These are phyloP conservation scores for Actenoides hombroni DNA, from an alignment of 2,113 vertebrate species.

Conservation along the genomic window DNA sequence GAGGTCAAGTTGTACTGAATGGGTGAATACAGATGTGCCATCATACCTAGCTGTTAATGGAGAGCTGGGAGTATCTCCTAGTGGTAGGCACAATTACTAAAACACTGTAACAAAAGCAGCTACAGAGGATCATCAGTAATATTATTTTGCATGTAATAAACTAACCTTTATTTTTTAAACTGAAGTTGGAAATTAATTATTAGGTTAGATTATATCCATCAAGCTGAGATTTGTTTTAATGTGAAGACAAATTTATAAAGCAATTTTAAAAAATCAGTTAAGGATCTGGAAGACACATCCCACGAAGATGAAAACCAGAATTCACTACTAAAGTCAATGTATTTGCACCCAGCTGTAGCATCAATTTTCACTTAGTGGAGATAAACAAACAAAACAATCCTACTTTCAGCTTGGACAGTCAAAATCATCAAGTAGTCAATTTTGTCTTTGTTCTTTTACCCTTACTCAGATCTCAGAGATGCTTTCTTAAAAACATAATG, in stretches of 20 bases:
- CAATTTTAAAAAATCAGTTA: background rate
- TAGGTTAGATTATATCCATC: background rate
- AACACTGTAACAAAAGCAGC: background rate
- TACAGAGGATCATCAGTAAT: background rate
- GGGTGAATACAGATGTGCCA: background rate
- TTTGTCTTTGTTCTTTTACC: background rate
- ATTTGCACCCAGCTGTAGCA: background rate
- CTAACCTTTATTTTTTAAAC: background rate
- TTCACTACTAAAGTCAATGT: background rate
- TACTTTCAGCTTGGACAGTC: background rate
- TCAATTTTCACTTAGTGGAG: background rate
- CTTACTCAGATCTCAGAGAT: background rate
- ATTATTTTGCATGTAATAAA: background rate
- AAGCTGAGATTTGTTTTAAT: background rate
- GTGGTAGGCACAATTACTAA: background rate
- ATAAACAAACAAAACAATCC: background rate
- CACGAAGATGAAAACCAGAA: background rate
- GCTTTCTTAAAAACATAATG: rapidly evolving
- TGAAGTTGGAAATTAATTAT: background rate
- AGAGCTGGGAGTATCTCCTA: background rate
- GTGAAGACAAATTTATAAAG: background rate
- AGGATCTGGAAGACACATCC: background rate
- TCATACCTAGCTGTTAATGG: rapidly evolving
- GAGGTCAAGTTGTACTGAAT: background rate
- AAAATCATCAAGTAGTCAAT: background rate